Base-by-base conservation (phyloP, 1,140 invertebrate species). In the Lepidurus couesii region DNA sequence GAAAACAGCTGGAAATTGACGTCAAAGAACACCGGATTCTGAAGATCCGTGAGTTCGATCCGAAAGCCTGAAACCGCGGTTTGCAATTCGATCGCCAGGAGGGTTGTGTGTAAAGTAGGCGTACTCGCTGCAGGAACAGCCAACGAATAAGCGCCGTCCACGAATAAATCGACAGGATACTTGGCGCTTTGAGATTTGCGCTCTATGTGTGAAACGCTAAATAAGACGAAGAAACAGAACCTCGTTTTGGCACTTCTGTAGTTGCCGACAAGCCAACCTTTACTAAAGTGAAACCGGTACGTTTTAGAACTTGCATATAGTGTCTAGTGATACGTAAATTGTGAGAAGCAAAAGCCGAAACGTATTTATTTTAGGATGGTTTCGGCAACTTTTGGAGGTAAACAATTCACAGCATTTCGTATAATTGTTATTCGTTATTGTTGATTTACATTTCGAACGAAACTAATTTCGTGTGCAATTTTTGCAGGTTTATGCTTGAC, bases 401-500 rank as follows among this genome's bases (percentile, higher is more conserved):
- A 42, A 16, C 13, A 7, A 21, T 42, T 7, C n/a, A 11, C n/a
- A 24, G 8, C 26, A 21, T 13, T 75, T 75, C 9, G n/a, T 75
- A 13, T 42, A 42, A 16, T 75, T 44, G 13, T 24, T 42, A 42
- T 75, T 75, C 21, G 13, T 24, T 42, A 42, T 75, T 13, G 13
- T 44, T 13, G 7, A 21, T 10, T 21, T 10, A n/a, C 10, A 47
- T 8, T 42, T 75, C 16, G 73, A 78, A 42, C 26, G 5, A 42
- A 21, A 26, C 34, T 74, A 73, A 73, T 24, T 0, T 7, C 21
- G 47, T 65, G 45, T 3, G 34, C 7, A 42, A 42, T 47, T 47
- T 16, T 78, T 74, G 7, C 73, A 78, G 53, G 53, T 78, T 11
- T 78, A n/a, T 75, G 77, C n/a, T 42, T 77, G n/a, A 7, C 53